phyloP scores from a whole-genome alignment of 2,888 invertebrate genomes.

The Schrankia costaestrigalis region DNA sequence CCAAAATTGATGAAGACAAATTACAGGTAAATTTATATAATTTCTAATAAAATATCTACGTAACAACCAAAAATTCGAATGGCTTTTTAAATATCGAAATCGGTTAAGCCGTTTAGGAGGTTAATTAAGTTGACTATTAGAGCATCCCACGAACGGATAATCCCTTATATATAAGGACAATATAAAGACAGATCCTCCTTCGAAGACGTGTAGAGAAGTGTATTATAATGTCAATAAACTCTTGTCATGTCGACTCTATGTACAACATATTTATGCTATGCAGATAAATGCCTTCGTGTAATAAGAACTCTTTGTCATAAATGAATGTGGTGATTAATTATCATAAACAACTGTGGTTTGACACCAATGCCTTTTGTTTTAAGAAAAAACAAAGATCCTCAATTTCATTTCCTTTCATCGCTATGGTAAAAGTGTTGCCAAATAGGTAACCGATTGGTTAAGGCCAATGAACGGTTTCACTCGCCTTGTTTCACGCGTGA shows the following conservation, averaged over 20 bases:
- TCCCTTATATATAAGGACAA: too few relatives aligned
- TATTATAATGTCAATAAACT: too few relatives aligned
- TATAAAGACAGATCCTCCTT: too few relatives aligned
- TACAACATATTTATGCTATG: too few relatives aligned
- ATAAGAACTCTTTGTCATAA: too few relatives aligned
- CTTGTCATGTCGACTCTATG: not conserved
- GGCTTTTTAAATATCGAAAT: not conserved
- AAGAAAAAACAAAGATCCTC: conserved; percentile 10
- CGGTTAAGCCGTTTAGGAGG: too few relatives aligned
- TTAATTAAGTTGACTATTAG: too few relatives aligned
- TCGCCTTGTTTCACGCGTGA: conserved; percentile 18
- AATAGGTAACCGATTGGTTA: conserved; percentile 17
- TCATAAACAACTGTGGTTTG: conserved; percentile 13
- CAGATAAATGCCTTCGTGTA: too few relatives aligned
- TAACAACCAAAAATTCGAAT: not conserved
- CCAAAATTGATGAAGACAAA: conserved; percentile 72
- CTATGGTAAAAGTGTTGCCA: conserved; percentile 22
- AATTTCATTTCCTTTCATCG: conserved; percentile 4
- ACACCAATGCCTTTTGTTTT: conserved; percentile 11
- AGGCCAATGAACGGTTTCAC: conserved; percentile 24
- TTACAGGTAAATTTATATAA: conserved; percentile 56
- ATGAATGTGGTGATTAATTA: conserved; percentile 10
- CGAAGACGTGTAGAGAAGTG: too few relatives aligned
- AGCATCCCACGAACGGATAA: too few relatives aligned
- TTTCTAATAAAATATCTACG: not conserved